Conservation (phyloP, 2,797 vertebrate species). For the Coregonus ussuriensis region DNA sequence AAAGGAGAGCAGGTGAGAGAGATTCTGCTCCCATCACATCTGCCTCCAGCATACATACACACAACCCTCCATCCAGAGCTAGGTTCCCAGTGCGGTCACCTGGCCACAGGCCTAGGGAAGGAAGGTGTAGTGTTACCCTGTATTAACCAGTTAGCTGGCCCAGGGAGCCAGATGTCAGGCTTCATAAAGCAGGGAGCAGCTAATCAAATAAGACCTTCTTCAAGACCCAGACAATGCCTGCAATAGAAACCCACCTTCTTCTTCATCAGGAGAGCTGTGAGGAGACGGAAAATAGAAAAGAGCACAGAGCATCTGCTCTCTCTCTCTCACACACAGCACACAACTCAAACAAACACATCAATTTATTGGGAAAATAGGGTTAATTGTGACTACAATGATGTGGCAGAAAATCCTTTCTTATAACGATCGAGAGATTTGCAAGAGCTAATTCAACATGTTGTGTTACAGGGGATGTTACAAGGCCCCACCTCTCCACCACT, state of each 20-base stretch:
- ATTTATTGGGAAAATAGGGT: neutral
- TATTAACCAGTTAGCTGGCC: constrained; percentile 12
- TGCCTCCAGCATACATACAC: constrained; percentile 6
- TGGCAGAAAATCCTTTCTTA: neutral
- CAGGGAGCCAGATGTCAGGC: constrained; percentile 18
- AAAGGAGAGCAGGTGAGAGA: constrained; percentile 4
- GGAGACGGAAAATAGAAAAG: neutral
- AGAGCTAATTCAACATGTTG: neutral
- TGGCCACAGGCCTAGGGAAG: neutral
- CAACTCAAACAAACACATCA: neutral
- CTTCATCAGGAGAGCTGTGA: neutral
- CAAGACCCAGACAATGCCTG: neutral
- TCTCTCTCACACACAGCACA: neutral
- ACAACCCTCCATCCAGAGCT: neutral
- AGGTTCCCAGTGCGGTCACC: constrained; percentile 1
- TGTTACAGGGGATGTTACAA: neutral
- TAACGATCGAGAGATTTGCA: no score
- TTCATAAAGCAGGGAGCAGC: constrained; percentile 3
- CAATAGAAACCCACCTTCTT: neutral
- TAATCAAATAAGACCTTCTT: constrained; percentile 23
- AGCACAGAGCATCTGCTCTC: neutral
- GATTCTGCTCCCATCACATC: neutral
- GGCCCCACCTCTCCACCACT: neutral
- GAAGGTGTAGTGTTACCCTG: constrained; percentile 20
- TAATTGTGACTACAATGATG: neutral